Evolutionary conservation across 2,888 invertebrate species (phyloP), one percentile per base, ranked within the genome.

Genomic region (Eristalinus sepulchralis): DNA sequence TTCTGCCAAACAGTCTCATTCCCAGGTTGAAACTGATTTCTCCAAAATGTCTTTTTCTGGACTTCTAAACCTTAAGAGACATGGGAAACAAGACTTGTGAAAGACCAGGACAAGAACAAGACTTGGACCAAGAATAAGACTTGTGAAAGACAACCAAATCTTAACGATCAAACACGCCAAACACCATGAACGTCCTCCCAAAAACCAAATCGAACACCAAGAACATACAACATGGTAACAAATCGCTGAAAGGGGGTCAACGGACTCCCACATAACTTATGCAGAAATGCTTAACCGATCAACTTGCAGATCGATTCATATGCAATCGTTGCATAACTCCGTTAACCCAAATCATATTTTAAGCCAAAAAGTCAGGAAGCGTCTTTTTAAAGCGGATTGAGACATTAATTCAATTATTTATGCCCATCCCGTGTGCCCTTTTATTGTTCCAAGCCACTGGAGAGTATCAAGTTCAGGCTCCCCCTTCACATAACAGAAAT

Each of bases 321-420:
- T 31, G 13, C 13, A 34, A 63, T 31, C 63, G n/a, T 11, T 33
- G 33, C 27, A 63, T 63, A 20, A 63, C 63, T 60, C 63, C 31
- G 31, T 57, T 27, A 57, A 39, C 63, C 67, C 68, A 70, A 79
- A 79, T 83, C 83, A 83, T 83, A 79, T 79, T 79, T 75, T 60
- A 68, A 83, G 59, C 64, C 73, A 63, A 83, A 79, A 59, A 64
- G 72, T 60, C 72, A 72, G 77, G 85, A 85, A 85, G 84, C 77
- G 11, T 10, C 24, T 27, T 57, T 27, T 71, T 59, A 55, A 73
- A 78, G 53, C 77, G 72, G 70, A 85, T 85, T 85, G 82, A 85
- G 85, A 82, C 85, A 85, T 85, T 85, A 68, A 85, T 85, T 82
- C 85, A 85, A 82, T 85, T 85, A 82, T 82, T 76, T 82, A 82